These are phyloP conservation scores for Bombus turneri DNA, from an alignment of 1,140 invertebrate genomes.

Conservation along the genomic window DNA sequence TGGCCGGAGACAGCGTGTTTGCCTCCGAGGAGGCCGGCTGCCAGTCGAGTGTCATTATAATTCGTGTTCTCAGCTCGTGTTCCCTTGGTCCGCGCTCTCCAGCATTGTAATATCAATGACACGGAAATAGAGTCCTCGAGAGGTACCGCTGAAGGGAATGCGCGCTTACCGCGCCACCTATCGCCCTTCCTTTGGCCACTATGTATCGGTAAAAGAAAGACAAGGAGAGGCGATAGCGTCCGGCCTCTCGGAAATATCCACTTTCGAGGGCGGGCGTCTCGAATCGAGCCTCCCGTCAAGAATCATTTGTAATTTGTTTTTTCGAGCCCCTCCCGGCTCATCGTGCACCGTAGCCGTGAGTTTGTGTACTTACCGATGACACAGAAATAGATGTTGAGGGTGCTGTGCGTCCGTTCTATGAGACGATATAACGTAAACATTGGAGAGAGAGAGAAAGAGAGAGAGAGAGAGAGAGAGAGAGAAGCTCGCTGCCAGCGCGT, in stretches of 20 bases:
- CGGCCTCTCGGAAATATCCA: slow-evolving; percentile 68
- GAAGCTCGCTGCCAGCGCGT: neutral
- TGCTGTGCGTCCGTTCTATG: slow-evolving; percentile 11
- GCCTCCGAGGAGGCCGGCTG: slow-evolving; percentile 52
- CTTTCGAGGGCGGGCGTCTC: slow-evolving; percentile 62
- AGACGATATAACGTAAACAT: slow-evolving; percentile 40
- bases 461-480: neutral
- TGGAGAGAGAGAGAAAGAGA: neutral
- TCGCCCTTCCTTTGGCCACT: neutral
- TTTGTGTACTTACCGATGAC: slow-evolving; percentile 52
- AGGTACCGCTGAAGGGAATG: slow-evolving; percentile 38
- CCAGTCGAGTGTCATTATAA: slow-evolving; percentile 57
- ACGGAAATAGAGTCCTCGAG: slow-evolving; percentile 64
- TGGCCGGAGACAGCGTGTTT: slow-evolving; percentile 51
- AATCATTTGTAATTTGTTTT: slow-evolving; percentile 55
- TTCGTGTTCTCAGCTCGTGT: slow-evolving; percentile 62
- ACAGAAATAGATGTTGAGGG: slow-evolving; percentile 53
- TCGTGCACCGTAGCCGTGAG: slow-evolving; percentile 16
- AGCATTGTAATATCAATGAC: slow-evolving; percentile 67
- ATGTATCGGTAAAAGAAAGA: neutral
- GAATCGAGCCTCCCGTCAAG: slow-evolving; percentile 45
- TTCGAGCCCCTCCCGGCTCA: slow-evolving; percentile 25
- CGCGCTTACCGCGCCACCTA: neutral
- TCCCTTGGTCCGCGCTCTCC: slow-evolving; percentile 38
- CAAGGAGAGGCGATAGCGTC: neutral